Evolutionary conservation across 53 echinoderm and acorn worm species (phyloP).

Genomic region (Glandiceps talaboti): DNA sequence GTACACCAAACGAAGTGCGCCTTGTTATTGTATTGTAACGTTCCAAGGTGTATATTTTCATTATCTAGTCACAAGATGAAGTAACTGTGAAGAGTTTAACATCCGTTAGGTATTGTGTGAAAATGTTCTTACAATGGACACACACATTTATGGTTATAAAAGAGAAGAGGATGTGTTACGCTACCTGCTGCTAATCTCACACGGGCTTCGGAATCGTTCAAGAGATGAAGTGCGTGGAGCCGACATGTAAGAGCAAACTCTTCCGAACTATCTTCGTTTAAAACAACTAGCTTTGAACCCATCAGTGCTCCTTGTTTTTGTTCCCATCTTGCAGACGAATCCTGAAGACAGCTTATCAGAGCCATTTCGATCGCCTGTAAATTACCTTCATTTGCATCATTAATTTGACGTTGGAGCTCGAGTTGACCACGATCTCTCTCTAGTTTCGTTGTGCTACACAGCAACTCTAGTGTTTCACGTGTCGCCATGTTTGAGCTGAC

Average conservation of each 20-base stretch:
- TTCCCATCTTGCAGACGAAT: slow-evolving; percentile 61
- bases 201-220: slow-evolving; percentile 63
- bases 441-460: slow-evolving; percentile 55
- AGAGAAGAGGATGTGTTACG: too few relatives aligned
- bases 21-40: too few relatives aligned
- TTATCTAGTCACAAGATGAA: too few relatives aligned
- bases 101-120: too few relatives aligned
- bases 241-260: slow-evolving; percentile 35
- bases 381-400: slow-evolving; percentile 25
- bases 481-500: slow-evolving; percentile 25
- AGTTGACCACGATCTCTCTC: slow-evolving; percentile 72
- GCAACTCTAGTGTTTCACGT: slow-evolving; percentile 14
- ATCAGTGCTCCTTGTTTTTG: slow-evolving; percentile 72
- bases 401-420: slow-evolving; percentile 35
- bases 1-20: too few relatives aligned
- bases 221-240: slow-evolving; percentile 33
- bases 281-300: slow-evolving; percentile 56
- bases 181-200: slow-evolving; percentile 85
- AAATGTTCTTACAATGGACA: too few relatives aligned
- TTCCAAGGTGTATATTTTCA: too few relatives aligned
- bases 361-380: slow-evolving; percentile 38
- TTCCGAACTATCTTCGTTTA: slow-evolving; percentile 22
- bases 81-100: too few relatives aligned
- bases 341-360: slow-evolving; percentile 39
- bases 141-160: too few relatives aligned